Percentiles rank a stretch among this genome's conserved stretches.
Conservation (phyloP, 1,140 invertebrate species). For the Mizuhopecten yessoensis region DNA sequence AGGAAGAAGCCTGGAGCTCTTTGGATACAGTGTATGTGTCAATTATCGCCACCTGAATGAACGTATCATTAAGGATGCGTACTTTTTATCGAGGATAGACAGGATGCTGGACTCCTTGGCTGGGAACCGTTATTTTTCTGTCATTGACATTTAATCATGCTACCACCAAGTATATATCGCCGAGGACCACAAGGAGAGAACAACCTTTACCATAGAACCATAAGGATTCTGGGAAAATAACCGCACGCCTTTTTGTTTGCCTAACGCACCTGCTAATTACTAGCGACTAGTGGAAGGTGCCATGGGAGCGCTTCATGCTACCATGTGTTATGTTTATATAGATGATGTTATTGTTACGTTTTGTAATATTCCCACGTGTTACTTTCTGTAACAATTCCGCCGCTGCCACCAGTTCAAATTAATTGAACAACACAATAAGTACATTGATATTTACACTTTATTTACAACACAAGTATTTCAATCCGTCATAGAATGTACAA, state of each 20-base stretch:
- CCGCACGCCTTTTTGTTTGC: slow-evolving; percentile 40
- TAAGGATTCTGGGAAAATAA: slow-evolving; percentile 42
- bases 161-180: slow-evolving; percentile 2
- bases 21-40: slow-evolving; percentile 10
- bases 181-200: background rate
- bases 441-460: no score
- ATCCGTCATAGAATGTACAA: no score
- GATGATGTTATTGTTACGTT: slow-evolving; percentile 60
- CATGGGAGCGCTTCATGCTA: slow-evolving; percentile 29
- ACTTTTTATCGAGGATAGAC: background rate
- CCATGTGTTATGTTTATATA: slow-evolving; percentile 43
- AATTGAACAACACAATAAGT: no score
- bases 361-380: no score
- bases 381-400: no score
- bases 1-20: background rate
- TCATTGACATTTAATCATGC: background rate
- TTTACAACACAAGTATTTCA: no score
- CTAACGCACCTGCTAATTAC: slow-evolving; percentile 55
- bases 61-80: background rate
- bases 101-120: background rate
- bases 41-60: slow-evolving; percentile 27
- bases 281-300: slow-evolving; percentile 55
- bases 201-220: slow-evolving; percentile 36
- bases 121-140: background rate
- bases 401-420: no score